phyloP scores from a whole-genome alignment of 2,113 vertebrate genomes.

The Menura novaehollandiae region DNA sequence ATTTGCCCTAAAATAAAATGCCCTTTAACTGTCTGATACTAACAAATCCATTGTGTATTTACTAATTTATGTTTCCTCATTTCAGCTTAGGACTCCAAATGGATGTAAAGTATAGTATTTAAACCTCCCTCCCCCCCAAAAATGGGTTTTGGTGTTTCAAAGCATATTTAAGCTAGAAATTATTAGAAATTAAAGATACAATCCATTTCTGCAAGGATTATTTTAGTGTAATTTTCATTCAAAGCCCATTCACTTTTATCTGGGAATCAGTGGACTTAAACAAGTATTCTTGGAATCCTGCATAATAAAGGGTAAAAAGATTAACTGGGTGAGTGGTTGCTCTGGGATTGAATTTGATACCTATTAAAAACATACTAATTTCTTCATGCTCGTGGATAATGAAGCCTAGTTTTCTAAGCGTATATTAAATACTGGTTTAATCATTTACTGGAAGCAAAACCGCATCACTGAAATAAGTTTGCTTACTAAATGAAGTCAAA shows the following conservation, averaged over 20 bases:
- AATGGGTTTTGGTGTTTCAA: not conserved
- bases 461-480: not conserved
- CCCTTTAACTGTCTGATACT: not conserved
- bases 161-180: not conserved
- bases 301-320: not conserved
- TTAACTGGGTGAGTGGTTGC: not conserved
- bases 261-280: not conserved
- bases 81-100: not conserved
- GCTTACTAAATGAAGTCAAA: not conserved
- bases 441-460: not conserved
- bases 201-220: not conserved
- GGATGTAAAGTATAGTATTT: not conserved
- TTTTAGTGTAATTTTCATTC: not conserved
- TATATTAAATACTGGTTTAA: not conserved
- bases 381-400: not conserved
- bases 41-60: not conserved
- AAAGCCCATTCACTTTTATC: not conserved
- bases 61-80: not conserved
- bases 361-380: not conserved
- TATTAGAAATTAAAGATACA: not conserved
- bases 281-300: not conserved
- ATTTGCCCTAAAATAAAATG: not conserved
- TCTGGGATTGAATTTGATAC: not conserved
- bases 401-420: not conserved
- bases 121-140: no score